Percentiles rank a stretch among this genome's conserved stretches.
Conservation (phyloP, 92 coral and sea anemone genomes). For the Metridium senile region DNA sequence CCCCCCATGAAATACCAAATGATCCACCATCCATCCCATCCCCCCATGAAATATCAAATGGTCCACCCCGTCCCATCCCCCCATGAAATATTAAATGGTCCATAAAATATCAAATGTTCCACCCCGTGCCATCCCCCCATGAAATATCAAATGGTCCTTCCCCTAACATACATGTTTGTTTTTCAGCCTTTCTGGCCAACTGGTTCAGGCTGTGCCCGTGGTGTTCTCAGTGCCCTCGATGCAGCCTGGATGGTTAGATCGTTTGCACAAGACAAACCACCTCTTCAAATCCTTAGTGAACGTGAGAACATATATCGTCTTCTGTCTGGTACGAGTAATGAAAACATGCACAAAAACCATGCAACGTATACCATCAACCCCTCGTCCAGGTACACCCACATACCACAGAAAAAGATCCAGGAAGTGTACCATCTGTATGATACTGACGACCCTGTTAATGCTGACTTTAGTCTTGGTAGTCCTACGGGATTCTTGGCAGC, state of each 20-base stretch:
- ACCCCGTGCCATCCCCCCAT: too few relatives aligned
- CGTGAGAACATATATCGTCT: constrained; percentile 94
- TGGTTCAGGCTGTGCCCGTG: constrained; percentile 99
- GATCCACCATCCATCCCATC: too few relatives aligned
- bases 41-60: too few relatives aligned
- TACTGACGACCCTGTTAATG: constrained; percentile 94
- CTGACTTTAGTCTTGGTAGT: constrained; percentile 94
- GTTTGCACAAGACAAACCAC: constrained; percentile 91
- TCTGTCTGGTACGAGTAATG: constrained; percentile 79
- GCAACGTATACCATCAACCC: constrained; percentile 91
- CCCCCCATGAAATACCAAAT: too few relatives aligned
- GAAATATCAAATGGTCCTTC: too few relatives aligned
- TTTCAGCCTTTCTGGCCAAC: constrained; percentile 98
- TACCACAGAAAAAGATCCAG: constrained; percentile 79
- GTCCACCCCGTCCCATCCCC: too few relatives aligned
- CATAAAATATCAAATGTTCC: too few relatives aligned
- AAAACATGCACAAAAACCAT: constrained; percentile 85
- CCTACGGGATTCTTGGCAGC: constrained; percentile 50
- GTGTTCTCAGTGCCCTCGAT: constrained; percentile 96
- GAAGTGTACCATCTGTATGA: constrained; percentile 94
- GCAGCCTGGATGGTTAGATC: constrained; percentile 99
- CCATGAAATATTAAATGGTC: too few relatives aligned
- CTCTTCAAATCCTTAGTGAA: constrained; percentile 89
- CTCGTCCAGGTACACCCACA: constrained; percentile 73
- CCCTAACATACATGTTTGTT: not conserved